A percentile compares a stretch with the other conserved stretches of the same genome.
phyloP scores from a whole-genome alignment of 2,797 vertebrate genomes.

The Adelosebastes latens region DNA sequence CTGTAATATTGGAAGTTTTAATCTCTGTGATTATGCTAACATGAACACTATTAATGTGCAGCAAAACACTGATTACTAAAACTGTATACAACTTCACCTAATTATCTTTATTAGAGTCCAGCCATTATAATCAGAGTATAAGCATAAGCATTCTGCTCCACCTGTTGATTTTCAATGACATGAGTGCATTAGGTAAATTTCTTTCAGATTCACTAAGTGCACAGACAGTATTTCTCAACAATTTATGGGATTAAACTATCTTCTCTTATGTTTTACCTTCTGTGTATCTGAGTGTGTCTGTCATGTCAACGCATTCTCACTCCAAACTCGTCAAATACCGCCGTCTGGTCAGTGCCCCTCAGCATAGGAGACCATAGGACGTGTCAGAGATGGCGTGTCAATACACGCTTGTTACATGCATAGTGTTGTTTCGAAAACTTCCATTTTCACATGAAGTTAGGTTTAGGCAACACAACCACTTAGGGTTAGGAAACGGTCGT shows the following conservation, averaged over 20 bases:
- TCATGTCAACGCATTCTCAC: too few relatives aligned
- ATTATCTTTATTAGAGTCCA: background rate
- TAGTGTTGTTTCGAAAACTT: too few relatives aligned
- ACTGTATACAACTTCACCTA: background rate
- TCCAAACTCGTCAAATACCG: too few relatives aligned
- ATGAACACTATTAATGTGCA: background rate
- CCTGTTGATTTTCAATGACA: background rate
- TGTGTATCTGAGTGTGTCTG: too few relatives aligned
- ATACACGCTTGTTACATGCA: too few relatives aligned
- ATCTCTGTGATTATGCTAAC: constrained; percentile 1
- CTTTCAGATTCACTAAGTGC: background rate
- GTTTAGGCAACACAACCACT: too few relatives aligned
- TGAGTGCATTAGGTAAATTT: background rate
- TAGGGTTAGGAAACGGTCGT: too few relatives aligned
- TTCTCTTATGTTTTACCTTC: background rate
- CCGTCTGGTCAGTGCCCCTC: too few relatives aligned
- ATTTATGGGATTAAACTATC: background rate
- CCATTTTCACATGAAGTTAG: too few relatives aligned
- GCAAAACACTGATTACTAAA: background rate
- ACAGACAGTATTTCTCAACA: background rate
- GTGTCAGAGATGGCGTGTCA: too few relatives aligned
- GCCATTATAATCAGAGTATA: background rate
- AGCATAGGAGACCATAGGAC: too few relatives aligned
- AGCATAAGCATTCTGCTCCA: background rate
- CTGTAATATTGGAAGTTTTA: background rate